phyloP scores from a whole-genome alignment of 1,140 invertebrate genomes.

The Phthorimaea operculella region DNA sequence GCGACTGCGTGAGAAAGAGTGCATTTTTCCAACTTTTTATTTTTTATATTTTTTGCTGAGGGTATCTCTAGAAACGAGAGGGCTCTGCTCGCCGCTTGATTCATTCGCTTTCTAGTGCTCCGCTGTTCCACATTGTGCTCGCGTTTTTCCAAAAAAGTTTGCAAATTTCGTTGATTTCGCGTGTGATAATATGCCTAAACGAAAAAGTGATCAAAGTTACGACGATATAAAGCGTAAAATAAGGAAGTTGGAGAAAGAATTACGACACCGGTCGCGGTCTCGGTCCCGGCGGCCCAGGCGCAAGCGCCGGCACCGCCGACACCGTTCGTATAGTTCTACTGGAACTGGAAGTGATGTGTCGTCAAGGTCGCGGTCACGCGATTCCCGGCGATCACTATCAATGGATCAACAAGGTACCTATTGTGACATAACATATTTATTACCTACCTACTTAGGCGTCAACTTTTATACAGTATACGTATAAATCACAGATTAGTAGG shows the following conservation, averaged over 20 bases:
- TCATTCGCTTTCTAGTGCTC: slow-evolving; percentile 5
- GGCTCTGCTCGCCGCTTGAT: neutral
- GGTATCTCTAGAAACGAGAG: neutral
- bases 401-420: neutral
- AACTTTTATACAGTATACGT: too few species aligned
- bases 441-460: too few species aligned
- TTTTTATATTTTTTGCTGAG: too few species aligned
- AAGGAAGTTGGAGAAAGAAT: neutral
- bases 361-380: neutral
- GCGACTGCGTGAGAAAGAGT: too few species aligned
- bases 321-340: neutral
- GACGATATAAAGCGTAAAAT: neutral
- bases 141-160: neutral
- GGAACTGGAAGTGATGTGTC: neutral
- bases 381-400: neutral
- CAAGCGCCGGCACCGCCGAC: neutral
- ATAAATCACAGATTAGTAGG: too few species aligned
- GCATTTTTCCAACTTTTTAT: too few species aligned
- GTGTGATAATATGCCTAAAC: slow-evolving; percentile 1
- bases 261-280: neutral
- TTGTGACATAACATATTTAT: neutral
- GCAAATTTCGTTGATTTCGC: neutral
- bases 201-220: neutral
- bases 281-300: too few species aligned
- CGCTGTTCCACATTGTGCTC: neutral